A percentile compares a stretch with the other conserved stretches of the same genome.
These are phyloP conservation scores for Crenuchus spilurus DNA, from an alignment of 2,797 vertebrate genomes.

Conservation along the genomic window DNA sequence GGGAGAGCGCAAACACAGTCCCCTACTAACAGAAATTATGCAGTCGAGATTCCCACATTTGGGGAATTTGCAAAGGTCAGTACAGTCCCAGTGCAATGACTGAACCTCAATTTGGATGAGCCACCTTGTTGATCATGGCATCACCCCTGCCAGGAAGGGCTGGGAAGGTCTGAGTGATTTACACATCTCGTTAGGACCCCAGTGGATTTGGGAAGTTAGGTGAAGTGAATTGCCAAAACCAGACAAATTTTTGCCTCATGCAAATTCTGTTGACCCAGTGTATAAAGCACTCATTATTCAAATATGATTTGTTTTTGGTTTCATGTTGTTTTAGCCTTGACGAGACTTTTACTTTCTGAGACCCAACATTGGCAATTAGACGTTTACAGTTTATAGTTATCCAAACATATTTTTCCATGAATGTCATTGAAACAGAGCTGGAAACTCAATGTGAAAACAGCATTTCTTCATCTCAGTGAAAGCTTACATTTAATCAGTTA, in stretches of 20 bases:
- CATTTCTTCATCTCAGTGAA: neutral
- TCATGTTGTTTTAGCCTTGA: conserved; percentile 66
- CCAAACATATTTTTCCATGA: neutral
- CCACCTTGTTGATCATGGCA: no score
- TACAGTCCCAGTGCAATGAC: no score
- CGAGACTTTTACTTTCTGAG: conserved; percentile 43
- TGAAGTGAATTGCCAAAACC: conserved; percentile 41
- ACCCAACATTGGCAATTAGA: conserved; percentile 46
- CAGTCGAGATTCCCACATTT: no score
- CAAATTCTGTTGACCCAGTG: conserved; percentile 57
- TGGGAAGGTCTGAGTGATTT: conserved; percentile 17
- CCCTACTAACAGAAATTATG: no score
- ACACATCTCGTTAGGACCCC: neutral
- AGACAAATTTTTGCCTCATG: conserved; percentile 59
- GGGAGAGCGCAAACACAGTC: no score
- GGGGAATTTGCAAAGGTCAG: no score
- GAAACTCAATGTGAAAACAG: neutral
- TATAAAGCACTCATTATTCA: conserved; percentile 46
- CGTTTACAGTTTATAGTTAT: conserved; percentile 17
- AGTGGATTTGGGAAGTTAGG: conserved; percentile 30
- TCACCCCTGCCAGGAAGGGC: no score
- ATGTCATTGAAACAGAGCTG: conserved; percentile 3
- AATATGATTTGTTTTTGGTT: conserved; percentile 64
- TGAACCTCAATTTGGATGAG: no score
- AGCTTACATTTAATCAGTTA: conserved; percentile 21